phyloP scores from a whole-genome alignment of 2,113 vertebrate genomes.

The Todiramphus chloris region DNA sequence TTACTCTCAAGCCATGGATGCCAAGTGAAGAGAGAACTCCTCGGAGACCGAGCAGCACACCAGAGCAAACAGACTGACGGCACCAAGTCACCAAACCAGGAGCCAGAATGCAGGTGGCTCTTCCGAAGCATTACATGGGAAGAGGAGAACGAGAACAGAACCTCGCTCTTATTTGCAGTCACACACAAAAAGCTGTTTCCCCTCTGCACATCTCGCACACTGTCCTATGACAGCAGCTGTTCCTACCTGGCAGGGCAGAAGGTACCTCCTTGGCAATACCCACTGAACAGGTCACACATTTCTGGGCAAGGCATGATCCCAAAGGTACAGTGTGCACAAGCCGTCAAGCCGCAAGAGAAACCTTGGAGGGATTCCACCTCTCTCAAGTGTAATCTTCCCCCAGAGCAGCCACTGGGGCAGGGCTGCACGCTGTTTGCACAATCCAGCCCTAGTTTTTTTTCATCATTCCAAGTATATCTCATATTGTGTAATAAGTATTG shows the following conservation, averaged over 20 bases:
- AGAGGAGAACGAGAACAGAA: not conserved
- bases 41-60: not conserved
- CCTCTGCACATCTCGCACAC: not conserved
- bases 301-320: not conserved
- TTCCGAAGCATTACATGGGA: not conserved
- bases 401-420: not conserved
- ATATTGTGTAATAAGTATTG: not conserved
- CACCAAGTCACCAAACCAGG: not conserved
- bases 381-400: not conserved
- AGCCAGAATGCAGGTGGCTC: not conserved
- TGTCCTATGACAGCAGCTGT: not conserved
- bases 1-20: not conserved
- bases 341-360: not conserved
- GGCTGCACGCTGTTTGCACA: not conserved
- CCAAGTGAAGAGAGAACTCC: not conserved
- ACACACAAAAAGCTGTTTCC: not conserved
- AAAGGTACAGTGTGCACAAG: not conserved
- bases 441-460: not conserved
- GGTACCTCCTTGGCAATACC: not conserved
- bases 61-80: not conserved
- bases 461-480: not conserved
- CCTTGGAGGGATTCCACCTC: not conserved
- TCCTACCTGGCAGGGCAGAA: not conserved
- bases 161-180: not conserved
- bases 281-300: not conserved